Base-by-base conservation (phyloP, 2,888 invertebrate species). In the Chymomyza caudatula region DNA sequence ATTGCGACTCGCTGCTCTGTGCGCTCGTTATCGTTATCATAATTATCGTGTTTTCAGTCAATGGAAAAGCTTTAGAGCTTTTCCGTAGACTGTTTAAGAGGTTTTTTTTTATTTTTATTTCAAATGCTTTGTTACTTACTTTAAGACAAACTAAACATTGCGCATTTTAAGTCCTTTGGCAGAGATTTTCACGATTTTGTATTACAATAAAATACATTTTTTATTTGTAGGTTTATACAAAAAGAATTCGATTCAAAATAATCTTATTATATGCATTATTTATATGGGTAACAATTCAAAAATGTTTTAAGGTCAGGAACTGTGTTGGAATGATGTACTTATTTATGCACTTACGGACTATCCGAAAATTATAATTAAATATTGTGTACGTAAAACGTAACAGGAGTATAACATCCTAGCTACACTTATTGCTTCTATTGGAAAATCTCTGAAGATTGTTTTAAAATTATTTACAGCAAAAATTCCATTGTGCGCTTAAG, bases 161-260 rank as follows among this genome's bases (percentile, higher is more conserved):
- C 37, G 11, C 5, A 37, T 6, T 37, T 37, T 37, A 37, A 11
- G 47, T 17, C 11, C 8, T 47, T 47, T 47, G 2, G 29, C 11
- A 37, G 29, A 8, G 2, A 11, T 1, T 37, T 37, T 37, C 29
- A 37, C 3, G 29, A 37, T 4, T 37, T 37, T 11, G 4, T 37
- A 4, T 37, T 37, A 37, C 11, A 37, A 37, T 37, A 37, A 1
- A 37, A 37, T 37, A 37, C 8, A 63, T 61, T 58, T 37, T 76
- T 78, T 69, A 64, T 64, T 63, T 44, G 43, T 58, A 65, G 60
- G 65, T 74, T 71, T 85, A 62, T 71, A 76, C 65, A 82, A 78
- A 73, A 78, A 65, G 68, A 73, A 68, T 76, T 76, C 68, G 65
- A 61, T 71, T 73, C 29, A 37, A 37, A 37, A 37, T 37, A 37